Evolutionary conservation across 2,113 vertebrate species (phyloP).

Genomic region (Paracyprichromis sp.): DNA sequence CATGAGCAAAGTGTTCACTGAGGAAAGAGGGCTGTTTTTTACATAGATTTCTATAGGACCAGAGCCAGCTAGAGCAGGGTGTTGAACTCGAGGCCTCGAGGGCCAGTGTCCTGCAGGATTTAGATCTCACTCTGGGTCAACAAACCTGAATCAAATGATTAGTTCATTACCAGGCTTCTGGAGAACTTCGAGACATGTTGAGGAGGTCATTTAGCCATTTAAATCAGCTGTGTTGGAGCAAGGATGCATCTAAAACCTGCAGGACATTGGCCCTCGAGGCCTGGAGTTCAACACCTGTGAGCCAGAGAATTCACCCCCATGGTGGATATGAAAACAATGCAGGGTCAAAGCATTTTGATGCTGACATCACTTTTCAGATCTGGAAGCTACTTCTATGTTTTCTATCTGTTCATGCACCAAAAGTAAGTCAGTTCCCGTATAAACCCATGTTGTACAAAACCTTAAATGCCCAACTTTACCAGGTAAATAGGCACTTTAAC

Average conservation of each 20-base stretch:
- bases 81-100: accelerated
- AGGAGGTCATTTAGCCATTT: background rate
- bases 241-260: background rate
- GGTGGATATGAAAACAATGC: background rate
- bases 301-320: background rate
- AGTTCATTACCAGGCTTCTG: background rate
- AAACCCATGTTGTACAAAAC: background rate
- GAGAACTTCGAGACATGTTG: background rate
- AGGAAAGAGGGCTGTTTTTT: background rate
- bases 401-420: background rate
- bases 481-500: background rate
- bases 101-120: background rate
- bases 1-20: background rate
- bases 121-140: background rate
- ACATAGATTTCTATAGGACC: background rate
- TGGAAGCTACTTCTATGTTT: background rate
- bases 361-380: background rate
- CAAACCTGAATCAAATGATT: background rate
- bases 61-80: background rate
- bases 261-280: background rate
- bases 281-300: background rate
- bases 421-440: background rate
- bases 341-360: background rate
- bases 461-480: background rate
- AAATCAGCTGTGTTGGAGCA: background rate